phyloP scores from a whole-genome alignment of 2,113 vertebrate genomes.

The Telmatochromis sp. region DNA sequence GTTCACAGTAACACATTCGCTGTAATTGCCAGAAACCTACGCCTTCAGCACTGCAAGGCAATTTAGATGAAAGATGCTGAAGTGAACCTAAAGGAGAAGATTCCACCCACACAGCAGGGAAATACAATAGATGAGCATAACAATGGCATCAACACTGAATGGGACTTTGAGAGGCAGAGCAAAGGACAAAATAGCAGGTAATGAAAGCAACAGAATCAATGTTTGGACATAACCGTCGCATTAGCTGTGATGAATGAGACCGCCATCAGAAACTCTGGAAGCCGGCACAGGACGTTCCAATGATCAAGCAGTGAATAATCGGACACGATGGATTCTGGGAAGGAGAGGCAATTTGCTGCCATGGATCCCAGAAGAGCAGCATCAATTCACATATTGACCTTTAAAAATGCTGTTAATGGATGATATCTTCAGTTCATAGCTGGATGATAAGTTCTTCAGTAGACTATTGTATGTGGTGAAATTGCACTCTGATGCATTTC shows the following conservation, averaged over 20 bases:
- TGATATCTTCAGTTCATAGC: slow-evolving; percentile 30
- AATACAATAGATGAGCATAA: slow-evolving; percentile 16
- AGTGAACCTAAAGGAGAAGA: slow-evolving; percentile 5
- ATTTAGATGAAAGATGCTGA: slow-evolving; percentile 23
- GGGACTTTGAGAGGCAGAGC: slow-evolving; percentile 13
- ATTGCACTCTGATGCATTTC: neutral
- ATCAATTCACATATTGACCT: slow-evolving; percentile 56
- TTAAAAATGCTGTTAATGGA: slow-evolving; percentile 48
- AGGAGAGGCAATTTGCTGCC: slow-evolving; percentile 38
- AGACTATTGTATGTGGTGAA: neutral
- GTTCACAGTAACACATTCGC: neutral
- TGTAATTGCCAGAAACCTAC: neutral
- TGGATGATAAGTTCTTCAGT: neutral
- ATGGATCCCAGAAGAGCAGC: slow-evolving; percentile 22
- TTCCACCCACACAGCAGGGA: neutral
- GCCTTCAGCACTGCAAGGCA: neutral
- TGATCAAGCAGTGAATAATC: slow-evolving; percentile 56
- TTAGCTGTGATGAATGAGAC: slow-evolving; percentile 51
- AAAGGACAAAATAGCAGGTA: slow-evolving; percentile 3
- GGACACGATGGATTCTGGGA: slow-evolving; percentile 49
- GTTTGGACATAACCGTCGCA: slow-evolving; percentile 50
- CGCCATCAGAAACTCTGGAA: slow-evolving; percentile 11
- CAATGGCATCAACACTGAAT: slow-evolving; percentile 22
- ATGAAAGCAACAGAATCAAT: slow-evolving; percentile 46
- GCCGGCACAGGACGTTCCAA: slow-evolving; percentile 23